These are phyloP conservation scores for Drosophila pseudotakahashii DNA, from an alignment of 2,888 invertebrate genomes.

Conservation along the genomic window DNA sequence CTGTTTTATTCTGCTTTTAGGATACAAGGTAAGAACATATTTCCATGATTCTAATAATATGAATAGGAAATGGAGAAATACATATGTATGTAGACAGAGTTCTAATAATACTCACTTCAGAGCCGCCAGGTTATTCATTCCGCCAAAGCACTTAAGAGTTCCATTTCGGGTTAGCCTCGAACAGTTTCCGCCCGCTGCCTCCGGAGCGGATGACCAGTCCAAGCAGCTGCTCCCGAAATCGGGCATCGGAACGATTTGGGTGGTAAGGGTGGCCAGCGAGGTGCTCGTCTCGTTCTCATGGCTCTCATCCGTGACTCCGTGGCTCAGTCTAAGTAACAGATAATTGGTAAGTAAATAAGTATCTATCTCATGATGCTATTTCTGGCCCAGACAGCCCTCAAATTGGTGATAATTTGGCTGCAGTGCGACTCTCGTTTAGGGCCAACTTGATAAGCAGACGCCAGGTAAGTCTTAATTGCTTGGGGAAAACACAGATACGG, in stretches of 20 bases:
- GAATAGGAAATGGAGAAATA: not conserved
- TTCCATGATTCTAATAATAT: not conserved
- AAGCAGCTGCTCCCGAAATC: constrained; percentile 56
- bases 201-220: constrained; percentile 78
- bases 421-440: constrained; percentile 32
- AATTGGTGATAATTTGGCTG: constrained; percentile 35
- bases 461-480: constrained; percentile 38
- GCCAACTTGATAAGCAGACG: constrained; percentile 35
- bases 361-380: constrained; percentile 22
- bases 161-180: constrained; percentile 67
- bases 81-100: not conserved
- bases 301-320: constrained; percentile 4
- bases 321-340: constrained; percentile 21
- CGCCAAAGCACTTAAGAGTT: constrained; percentile 80
- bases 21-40: not conserved
- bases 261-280: not conserved
- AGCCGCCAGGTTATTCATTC: constrained; percentile 77
- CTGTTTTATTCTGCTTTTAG: not conserved
- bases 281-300: not conserved
- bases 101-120: constrained; percentile 57
- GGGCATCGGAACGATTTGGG: constrained; percentile 1
- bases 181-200: constrained; percentile 79
- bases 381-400: constrained; percentile 27
- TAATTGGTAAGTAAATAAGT: constrained; percentile 28
- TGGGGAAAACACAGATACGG: constrained; percentile 16